phyloP scores from a whole-genome alignment of 2,888 invertebrate species.

The Hesperia comma region DNA sequence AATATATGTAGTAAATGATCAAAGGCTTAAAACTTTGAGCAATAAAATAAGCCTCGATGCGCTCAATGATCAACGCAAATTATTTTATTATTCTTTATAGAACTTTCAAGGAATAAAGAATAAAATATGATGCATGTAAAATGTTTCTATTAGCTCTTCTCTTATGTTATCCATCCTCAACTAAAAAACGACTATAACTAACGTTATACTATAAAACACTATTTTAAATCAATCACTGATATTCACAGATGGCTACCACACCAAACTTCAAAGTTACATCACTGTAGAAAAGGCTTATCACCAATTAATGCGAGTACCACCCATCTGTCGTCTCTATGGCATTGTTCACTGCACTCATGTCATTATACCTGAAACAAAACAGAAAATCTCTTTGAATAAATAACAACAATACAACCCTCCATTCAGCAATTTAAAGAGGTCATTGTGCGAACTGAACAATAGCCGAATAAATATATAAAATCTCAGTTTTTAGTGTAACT shows the following conservation, averaged over 20 bases:
- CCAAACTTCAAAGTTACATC: neutral
- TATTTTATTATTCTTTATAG: too few relatives aligned
- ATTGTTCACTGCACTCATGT: slow-evolving; percentile 2
- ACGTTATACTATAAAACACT: too few relatives aligned
- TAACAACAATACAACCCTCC: slow-evolving; percentile 12
- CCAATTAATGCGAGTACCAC: neutral
- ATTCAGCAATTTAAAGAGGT: slow-evolving; percentile 20
- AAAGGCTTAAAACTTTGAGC: too few relatives aligned
- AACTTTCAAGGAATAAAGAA: too few relatives aligned
- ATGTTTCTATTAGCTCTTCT: too few relatives aligned
- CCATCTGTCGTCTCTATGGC: neutral
- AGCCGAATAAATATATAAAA: slow-evolving; percentile 25
- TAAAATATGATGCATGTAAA: too few relatives aligned
- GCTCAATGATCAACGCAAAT: too few relatives aligned
- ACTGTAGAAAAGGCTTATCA: neutral
- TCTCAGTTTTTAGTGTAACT: neutral
- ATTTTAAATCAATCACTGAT: neutral
- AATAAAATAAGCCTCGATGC: too few relatives aligned
- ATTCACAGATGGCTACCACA: neutral
- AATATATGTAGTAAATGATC: too few relatives aligned
- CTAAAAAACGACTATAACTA: too few relatives aligned
- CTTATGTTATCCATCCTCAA: too few relatives aligned
- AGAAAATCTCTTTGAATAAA: slow-evolving; percentile 16
- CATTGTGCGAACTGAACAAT: slow-evolving; percentile 23
- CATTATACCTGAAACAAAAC: slow-evolving; percentile 33